phyloP scores from a whole-genome alignment of 1,140 invertebrate species.

The Drosophila willistoni region DNA sequence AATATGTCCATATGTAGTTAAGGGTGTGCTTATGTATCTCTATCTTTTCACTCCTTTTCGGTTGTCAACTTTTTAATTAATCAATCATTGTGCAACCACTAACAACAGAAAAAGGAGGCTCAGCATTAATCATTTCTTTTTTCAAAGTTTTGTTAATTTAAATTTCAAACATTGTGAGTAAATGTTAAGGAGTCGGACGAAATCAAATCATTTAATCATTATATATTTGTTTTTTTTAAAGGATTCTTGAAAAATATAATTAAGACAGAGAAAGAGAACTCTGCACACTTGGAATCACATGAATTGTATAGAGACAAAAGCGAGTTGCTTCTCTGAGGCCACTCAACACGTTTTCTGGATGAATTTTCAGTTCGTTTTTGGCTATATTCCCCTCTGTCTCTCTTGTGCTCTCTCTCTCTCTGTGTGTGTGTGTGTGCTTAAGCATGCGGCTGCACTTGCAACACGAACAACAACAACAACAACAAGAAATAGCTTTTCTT shows the following conservation, averaged over 20 bases:
- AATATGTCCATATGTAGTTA: constrained; percentile 30
- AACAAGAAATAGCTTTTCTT: constrained; percentile 76
- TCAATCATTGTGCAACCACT: constrained; percentile 66
- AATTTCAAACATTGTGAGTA: constrained; percentile 30
- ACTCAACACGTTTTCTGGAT: constrained; percentile 77
- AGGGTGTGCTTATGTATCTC: constrained; percentile 57
- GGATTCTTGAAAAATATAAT: constrained; percentile 10
- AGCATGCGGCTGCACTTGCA: constrained; percentile 79
- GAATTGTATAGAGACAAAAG: constrained; percentile 26
- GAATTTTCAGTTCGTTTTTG: constrained; percentile 24
- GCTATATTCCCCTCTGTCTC: not conserved
- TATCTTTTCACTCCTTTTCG: constrained; percentile 54
- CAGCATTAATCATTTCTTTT: constrained; percentile 71
- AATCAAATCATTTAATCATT: constrained; percentile 11
- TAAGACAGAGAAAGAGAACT: not conserved
- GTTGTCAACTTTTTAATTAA: constrained; percentile 78
- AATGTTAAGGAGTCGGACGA: not conserved
- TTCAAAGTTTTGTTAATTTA: constrained; percentile 47
- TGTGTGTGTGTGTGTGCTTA: constrained; percentile 61
- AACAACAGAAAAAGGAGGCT: constrained; percentile 35
- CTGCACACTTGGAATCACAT: constrained; percentile 1
- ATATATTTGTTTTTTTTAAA: not conserved
- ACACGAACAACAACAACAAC: constrained; percentile 68
- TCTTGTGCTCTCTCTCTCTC: not conserved
- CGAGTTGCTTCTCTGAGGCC: constrained; percentile 48